Evolutionary conservation across 2,797 vertebrate genomes (phyloP).

Genomic region (Cyclura pinguis): DNA sequence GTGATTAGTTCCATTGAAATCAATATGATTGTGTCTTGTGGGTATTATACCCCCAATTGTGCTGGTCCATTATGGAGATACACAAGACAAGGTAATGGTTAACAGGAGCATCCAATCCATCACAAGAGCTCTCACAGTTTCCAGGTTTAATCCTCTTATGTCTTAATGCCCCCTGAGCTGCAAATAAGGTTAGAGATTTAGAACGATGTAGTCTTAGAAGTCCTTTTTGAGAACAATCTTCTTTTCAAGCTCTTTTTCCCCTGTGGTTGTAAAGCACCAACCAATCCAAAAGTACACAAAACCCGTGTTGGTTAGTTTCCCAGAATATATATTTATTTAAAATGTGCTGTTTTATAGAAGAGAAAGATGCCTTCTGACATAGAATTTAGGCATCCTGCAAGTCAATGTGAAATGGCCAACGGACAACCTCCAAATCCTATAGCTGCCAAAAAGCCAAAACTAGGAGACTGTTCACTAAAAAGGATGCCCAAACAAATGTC

Average conservation of each 20-base stretch:
- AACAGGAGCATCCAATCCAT: background rate
- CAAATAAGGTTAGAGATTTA: conserved; percentile 22
- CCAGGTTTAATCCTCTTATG: conserved; percentile 25
- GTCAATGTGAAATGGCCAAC: background rate
- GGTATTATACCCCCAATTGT: background rate
- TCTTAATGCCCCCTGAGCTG: conserved; percentile 1
- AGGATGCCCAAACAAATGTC: background rate
- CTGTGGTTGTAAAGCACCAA: background rate
- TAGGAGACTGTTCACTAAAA: background rate
- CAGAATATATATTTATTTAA: background rate
- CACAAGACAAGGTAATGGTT: conserved; percentile 13
- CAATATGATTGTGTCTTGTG: background rate
- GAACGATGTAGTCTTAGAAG: background rate
- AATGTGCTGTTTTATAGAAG: background rate
- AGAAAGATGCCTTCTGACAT: background rate
- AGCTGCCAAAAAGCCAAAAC: background rate
- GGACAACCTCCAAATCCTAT: background rate
- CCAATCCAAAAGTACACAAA: background rate
- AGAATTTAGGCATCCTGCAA: background rate
- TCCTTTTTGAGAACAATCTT: background rate
- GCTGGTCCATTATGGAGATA: background rate
- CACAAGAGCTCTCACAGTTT: background rate
- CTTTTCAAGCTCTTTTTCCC: background rate
- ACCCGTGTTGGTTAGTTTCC: background rate
- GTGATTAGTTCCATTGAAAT: conserved; percentile 14